These are phyloP conservation scores for Pristionchus exspectatus DNA, from an alignment of 2,888 invertebrate species.

Conservation along the genomic window DNA sequence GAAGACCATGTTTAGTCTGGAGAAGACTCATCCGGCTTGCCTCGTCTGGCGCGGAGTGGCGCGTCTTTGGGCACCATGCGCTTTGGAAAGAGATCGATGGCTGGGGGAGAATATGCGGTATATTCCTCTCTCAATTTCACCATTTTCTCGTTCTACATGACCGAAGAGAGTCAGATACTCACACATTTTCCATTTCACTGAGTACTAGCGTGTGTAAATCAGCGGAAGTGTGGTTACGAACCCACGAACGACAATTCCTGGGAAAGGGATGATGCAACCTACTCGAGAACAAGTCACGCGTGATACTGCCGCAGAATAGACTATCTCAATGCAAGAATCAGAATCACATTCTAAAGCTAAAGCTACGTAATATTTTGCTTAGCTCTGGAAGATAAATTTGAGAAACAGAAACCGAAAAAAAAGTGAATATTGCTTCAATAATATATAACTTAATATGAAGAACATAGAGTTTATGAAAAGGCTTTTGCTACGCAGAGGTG, in stretches of 20 bases:
- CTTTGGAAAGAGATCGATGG: slow-evolving; percentile 61
- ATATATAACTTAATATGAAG: too few relatives aligned
- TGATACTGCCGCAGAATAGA: neutral
- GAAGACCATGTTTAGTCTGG: neutral
- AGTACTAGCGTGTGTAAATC: neutral
- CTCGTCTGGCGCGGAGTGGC: slow-evolving; percentile 24
- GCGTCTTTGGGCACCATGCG: slow-evolving; percentile 54
- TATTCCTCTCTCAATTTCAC: neutral
- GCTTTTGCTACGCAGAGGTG: too few relatives aligned
- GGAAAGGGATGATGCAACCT: neutral
- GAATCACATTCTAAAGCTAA: too few relatives aligned
- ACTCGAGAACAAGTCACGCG: slow-evolving; percentile 13
- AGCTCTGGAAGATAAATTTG: too few relatives aligned
- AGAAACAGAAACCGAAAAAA: too few relatives aligned
- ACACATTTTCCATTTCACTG: neutral
- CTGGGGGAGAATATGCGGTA: neutral
- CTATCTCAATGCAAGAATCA: neutral
- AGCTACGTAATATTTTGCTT: too few relatives aligned
- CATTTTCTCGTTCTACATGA: neutral
- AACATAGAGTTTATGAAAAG: too few relatives aligned
- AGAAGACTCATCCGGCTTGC: neutral
- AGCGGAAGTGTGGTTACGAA: slow-evolving; percentile 6
- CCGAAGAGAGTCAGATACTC: neutral
- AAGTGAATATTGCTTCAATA: too few relatives aligned
- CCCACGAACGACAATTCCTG: slow-evolving; percentile 35